Evolutionary conservation across 2,797 vertebrate genomes (phyloP).

Genomic region (Eremophila alpestris): DNA sequence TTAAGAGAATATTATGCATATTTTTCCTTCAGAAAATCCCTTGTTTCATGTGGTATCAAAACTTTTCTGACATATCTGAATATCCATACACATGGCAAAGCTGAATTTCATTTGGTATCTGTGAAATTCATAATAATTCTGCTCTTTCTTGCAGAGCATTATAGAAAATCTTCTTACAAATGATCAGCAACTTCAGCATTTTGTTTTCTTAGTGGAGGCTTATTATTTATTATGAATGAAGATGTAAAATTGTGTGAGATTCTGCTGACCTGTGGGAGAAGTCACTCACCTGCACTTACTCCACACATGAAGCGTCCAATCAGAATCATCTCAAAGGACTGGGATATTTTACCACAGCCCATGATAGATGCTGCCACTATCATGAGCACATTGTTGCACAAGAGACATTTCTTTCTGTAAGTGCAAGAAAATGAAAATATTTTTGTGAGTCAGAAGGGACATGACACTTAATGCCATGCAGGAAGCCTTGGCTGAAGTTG

Average conservation of each 20-base stretch:
- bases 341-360: constrained; percentile 80
- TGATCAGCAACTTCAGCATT: neutral
- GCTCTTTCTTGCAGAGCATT: neutral
- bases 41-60: neutral
- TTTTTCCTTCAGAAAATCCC: neutral
- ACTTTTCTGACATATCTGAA: neutral
- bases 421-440: neutral
- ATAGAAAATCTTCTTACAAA: neutral
- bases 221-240: neutral
- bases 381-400: constrained; percentile 88
- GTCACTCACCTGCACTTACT: constrained; percentile 83
- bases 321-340: constrained; percentile 91
- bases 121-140: neutral
- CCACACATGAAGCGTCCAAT: constrained; percentile 87
- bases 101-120: neutral
- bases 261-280: neutral
- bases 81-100: neutral
- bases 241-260: neutral
- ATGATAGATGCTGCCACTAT: constrained; percentile 80
- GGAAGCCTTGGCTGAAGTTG: neutral
- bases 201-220: neutral
- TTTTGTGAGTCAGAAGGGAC: neutral
- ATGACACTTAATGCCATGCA: neutral
- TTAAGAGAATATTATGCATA: neutral
- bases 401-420: constrained; percentile 87